Percentiles rank a stretch among this genome's conserved stretches.
These are phyloP conservation scores for Perccottus glenii DNA, from an alignment of 2,113 vertebrate species.

Conservation along the genomic window DNA sequence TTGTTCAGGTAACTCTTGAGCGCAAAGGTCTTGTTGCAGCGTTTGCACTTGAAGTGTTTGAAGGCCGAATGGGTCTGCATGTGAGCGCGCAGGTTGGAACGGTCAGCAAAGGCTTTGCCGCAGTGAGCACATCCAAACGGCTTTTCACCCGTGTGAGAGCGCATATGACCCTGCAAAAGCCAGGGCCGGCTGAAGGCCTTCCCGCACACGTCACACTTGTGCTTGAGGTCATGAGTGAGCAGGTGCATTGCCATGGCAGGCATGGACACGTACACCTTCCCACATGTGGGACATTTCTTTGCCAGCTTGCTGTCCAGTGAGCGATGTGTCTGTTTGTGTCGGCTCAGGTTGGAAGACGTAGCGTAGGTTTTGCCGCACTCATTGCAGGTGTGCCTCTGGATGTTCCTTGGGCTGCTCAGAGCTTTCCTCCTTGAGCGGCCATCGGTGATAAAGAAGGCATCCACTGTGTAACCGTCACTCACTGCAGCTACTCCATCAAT, in stretches of 20 bases:
- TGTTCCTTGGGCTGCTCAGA: conserved; percentile 73
- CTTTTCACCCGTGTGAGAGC: conserved; percentile 93
- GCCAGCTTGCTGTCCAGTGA: conserved; percentile 94
- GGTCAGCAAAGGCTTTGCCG: conserved; percentile 93
- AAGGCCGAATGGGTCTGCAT: conserved; percentile 97
- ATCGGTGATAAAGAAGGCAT: conserved; percentile 93
- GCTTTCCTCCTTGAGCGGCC: conserved; percentile 89
- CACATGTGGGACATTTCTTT: conserved; percentile 91
- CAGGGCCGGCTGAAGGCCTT: conserved; percentile 93
- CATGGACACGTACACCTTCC: conserved; percentile 96
- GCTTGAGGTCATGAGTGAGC: conserved; percentile 94
- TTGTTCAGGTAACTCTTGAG: conserved; percentile 96
- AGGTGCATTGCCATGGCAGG: conserved; percentile 96
- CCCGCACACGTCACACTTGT: conserved; percentile 92
- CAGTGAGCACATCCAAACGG: conserved; percentile 94
- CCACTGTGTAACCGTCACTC: conserved; percentile 90
- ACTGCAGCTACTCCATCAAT: conserved; percentile 91
- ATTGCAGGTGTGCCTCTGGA: conserved; percentile 86
- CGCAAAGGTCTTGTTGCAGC: conserved; percentile 93
- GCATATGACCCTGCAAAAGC: conserved; percentile 94
- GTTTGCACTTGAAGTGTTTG: conserved; percentile 95
- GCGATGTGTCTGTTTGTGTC: conserved; percentile 93
- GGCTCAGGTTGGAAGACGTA: conserved; percentile 91
- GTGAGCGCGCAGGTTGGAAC: conserved; percentile 93
- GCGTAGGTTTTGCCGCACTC: conserved; percentile 92